A percentile compares a stretch with the other conserved stretches of the same genome.
Conservation (phyloP, 2,797 vertebrate species). For the Lepilemur ruficaudatus region DNA sequence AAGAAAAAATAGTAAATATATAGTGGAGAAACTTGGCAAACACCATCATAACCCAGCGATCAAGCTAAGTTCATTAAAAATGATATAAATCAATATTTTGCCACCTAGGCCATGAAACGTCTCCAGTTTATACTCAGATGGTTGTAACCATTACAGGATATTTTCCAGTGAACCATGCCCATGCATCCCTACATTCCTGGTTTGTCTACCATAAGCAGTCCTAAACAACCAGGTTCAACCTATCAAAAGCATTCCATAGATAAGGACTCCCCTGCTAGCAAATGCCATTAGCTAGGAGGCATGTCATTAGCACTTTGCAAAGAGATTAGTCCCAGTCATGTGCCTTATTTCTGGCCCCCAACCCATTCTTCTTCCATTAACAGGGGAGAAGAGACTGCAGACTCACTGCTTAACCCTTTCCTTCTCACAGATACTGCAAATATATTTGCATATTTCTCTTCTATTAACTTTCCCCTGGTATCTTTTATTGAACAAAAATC, state of each 20-base stretch:
- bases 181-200: not conserved
- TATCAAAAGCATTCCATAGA: constrained; percentile 42
- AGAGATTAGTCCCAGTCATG: not conserved
- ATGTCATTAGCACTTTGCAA: not conserved
- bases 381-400: too few relatives aligned
- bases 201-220: not conserved
- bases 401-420: not conserved
- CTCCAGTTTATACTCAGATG: not conserved
- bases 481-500: not conserved
- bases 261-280: not conserved
- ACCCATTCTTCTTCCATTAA: not conserved
- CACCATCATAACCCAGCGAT: not conserved
- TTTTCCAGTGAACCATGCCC: not conserved
- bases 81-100: constrained; percentile 24
- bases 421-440: not conserved
- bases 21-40: not conserved
- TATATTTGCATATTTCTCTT: not conserved
- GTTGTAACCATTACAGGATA: not conserved
- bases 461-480: not conserved
- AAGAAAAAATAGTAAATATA: not conserved
- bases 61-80: not conserved
- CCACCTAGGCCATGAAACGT: not conserved
- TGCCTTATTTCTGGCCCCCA: not conserved
- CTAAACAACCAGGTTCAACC: not conserved
- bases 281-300: not conserved